Base-by-base conservation (phyloP, 2,113 vertebrate species). In the Nerophis lumbriciformis region DNA sequence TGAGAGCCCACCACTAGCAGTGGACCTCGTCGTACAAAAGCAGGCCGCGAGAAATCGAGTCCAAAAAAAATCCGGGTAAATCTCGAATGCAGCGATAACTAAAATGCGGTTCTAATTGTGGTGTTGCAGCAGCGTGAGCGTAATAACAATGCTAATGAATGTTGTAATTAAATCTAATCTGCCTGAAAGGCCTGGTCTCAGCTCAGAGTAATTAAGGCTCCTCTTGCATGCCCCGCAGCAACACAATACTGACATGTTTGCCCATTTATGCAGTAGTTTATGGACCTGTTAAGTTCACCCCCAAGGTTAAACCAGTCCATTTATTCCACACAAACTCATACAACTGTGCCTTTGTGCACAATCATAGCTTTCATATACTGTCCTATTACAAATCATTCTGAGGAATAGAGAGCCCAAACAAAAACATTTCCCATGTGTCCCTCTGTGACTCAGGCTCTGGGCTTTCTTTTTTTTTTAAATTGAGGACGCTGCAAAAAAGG, bases 101-200 rank as follows among this genome's bases (percentile, higher is more conserved):
- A 52, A 4, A n/a, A 47, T 28, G 63, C 51, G 44, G 49, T 48
- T 73, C 59, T 53, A 66, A 70, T 59, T 38, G 53, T 39, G 54
- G 54, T 16, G 37, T 5, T 19, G 15, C 61, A 58, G 59, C 69
- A 19, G 62, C 68, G 45, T n/a, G 16, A 71, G 67, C 45, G 55
- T 53, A 62, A 61, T 73, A 77, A 37, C 63, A 63, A 75, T 68
- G 68, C 60, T 82, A 83, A 86, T 82, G 72, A 50, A 66, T 59
- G 63, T 37, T 45, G 53, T 85, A 81, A 87, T 88, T 85, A 80
- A 62, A 71, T 81, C 67, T 83, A 78, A 86, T 82, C 76, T 53
- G 60, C 69, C 59, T 71, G 66, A 67, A 56, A 74, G 44, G 71
- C 65, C 69, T 52, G 65, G 47, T 56, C 69, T 69, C 42, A 14